Evolutionary conservation across 2,113 vertebrate species (phyloP), one percentile per base, ranked within the genome.

Genomic region (Phycodurus eques): DNA sequence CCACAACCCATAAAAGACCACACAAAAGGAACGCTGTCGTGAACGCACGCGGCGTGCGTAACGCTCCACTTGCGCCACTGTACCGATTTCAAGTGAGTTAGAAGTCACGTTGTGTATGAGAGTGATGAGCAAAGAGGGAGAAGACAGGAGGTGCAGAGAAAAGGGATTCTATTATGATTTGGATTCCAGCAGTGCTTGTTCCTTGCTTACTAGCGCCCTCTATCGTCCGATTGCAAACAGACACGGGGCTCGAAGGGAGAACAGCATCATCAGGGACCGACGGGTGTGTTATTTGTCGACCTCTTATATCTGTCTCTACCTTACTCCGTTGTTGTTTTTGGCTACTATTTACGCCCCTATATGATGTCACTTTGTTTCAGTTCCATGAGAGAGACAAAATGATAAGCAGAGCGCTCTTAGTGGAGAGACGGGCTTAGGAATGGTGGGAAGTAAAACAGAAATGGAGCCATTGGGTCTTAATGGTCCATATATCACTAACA

Each of bases 161-260:
- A 56, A 12, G 27, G 53, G n/a, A 8, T 33, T 44, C 35, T 85
- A 88, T 81, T 80, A 27, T 27, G 27, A 27, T 73, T 76, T 86
- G 77, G 83, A 90, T 89, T 85, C 85, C 88, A 88, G 64, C 87
- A 87, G 84, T 85, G 83, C 70, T 39, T 82, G 51, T 78, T 88
- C 88, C 83, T 88, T 89, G 79, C 91, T 88, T 66, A 79, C 84
- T 75, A 83, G 87, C 91, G 92, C 92, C 92, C 91, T 92, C 93
- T 93, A 80, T 94, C 75, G 93, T 73, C 83, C 0, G 5, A 62
- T 78, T 67, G 27, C 47, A 80, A 27, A 8, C 47, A 77, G 67
- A 15, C 69, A 71, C 2, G 11, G n/a, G 12, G 56, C 62, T 44
- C 31, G n/a, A 31, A 61, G 22, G 13, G 13, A 61, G 59, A 46